These are phyloP conservation scores for Paedocypris sp. DNA, from an alignment of 2,113 vertebrate genomes.

Conservation along the genomic window DNA sequence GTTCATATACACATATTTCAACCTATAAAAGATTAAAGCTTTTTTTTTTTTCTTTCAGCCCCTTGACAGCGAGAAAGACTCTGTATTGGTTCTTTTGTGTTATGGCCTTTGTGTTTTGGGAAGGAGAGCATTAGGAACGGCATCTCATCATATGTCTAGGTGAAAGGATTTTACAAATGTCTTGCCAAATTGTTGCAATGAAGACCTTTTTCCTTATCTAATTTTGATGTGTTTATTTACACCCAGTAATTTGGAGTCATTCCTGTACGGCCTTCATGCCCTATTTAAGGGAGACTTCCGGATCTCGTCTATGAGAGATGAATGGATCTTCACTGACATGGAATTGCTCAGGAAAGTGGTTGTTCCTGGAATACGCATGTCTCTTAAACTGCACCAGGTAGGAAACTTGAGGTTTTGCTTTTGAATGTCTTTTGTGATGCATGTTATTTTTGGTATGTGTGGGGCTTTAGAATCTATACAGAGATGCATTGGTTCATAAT, in stretches of 20 bases:
- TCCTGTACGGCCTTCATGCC: conserved; percentile 91
- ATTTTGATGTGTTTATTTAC: conserved; percentile 5
- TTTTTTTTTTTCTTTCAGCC: conserved; percentile 54
- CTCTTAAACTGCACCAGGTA: conserved; percentile 97
- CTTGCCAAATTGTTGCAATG: background rate
- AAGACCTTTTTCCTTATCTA: background rate
- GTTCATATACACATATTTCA: background rate
- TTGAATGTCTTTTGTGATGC: background rate
- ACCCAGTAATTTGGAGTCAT: conserved; percentile 92
- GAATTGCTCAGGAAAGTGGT: conserved; percentile 94
- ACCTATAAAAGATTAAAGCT: no score
- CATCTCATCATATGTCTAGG: conserved; percentile 98
- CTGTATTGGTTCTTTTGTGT: conserved; percentile 81
- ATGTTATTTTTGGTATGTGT: background rate
- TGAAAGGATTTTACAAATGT: conserved; percentile 35
- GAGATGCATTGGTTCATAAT: no score
- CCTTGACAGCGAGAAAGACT: conserved; percentile 85
- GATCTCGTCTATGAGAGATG: conserved; percentile 91
- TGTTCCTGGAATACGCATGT: conserved; percentile 96
- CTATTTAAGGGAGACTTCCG: conserved; percentile 98
- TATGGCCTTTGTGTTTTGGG: conserved; percentile 93
- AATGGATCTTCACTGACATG: conserved; percentile 99
- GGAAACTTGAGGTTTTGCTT: conserved; percentile 18
- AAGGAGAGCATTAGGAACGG: conserved; percentile 87
- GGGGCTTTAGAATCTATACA: background rate